Base-by-base conservation (phyloP, 2,113 vertebrate genomes). In the Diglossa brunneiventris region DNA sequence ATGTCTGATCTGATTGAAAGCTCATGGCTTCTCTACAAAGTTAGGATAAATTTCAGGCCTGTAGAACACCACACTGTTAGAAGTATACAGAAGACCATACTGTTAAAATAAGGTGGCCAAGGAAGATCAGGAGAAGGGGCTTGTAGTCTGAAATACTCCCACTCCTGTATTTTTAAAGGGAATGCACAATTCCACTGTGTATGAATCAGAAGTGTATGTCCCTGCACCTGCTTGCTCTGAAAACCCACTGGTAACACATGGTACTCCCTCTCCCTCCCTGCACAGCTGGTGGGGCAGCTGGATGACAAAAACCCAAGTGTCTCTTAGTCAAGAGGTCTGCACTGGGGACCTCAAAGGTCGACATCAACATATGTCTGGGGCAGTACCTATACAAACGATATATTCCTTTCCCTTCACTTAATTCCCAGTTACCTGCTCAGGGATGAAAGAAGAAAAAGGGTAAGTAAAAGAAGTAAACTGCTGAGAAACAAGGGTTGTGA, bases 361-460 rank as follows among this genome's bases (percentile, higher is more conserved):
- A 44, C 2, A 10, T 35, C 2, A 1, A 33, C 1, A 0, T 8
- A 33, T 11, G 3, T 27, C 26, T 50, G 11, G 3, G 47, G 19
- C 14, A 55, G 23, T 10, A 66, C 28, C 37, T 42, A 31, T 9
- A 27, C 10, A 77, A 68, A 58, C 3, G 0, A 22, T 12, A 47
- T 15, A 73, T 35, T 35, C 56, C 56, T 23, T 35, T 44, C 41
- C 27, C 7, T 72, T 55, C 17, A 39, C 27, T 73, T 64, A 49
- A 83, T 22, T 72, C 21, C 21, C 24, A 64, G 24, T 28, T 1
- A 3, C 17, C 53, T 76, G 31, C 11, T 52, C 22, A 83, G 30
- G 17, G 5, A 5, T 44, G 49, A 87, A 66, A 46, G 19, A 11
- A 87, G 8, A 35, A 58, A 41, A 83, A 53, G 4, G 6, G 4